Evolutionary conservation across 2,113 vertebrate species (phyloP), one percentile per base, ranked within the genome.

Genomic region (Scortum barcoo): DNA sequence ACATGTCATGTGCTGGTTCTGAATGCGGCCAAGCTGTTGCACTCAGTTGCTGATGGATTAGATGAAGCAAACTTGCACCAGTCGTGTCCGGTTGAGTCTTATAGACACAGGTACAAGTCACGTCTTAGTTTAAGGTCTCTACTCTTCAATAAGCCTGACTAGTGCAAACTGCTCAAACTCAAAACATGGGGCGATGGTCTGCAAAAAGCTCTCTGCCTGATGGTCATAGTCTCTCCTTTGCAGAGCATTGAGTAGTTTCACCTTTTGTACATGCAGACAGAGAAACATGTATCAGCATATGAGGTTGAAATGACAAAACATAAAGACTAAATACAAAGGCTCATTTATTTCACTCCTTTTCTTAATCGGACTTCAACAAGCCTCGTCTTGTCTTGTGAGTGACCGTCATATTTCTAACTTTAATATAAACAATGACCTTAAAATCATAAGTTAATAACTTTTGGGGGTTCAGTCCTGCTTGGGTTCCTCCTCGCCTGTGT

Each of bases 401-500:
- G 38, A 48, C 13, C 33, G 53, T 6, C 57, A 61, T 7, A 17
- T 4, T 65, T 10, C 48, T 28, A 42, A 60, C 13, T 81, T 19
- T 42, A 46, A 17, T 26, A 36, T 14, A 14, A 22, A 9, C 19
- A 24, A 0, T n/a, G 30, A 22, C 48, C 7, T 13, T 70, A 16
- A 60, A 76, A 53, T 36, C 30, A 17, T 36, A 72, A 13, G 36
- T 66, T 68, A 7, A 56, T 7, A 28, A 54, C 17, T 24, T 3
- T 16, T 11, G 60, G 56, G 44, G 42, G 8, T 69, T 60, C 24
- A 40, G 54, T 57, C 0, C 58, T 11, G 58, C 73, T 48, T 51
- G 48, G 42, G 54, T 61, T 84, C 50, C 58, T 28, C 79, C 72
- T 36, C 16, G 80, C 61, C 48, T 19, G 58, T 19, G 58, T 61